Conservation (phyloP, 2,797 vertebrate species). For the Vespertilio murinus region DNA sequence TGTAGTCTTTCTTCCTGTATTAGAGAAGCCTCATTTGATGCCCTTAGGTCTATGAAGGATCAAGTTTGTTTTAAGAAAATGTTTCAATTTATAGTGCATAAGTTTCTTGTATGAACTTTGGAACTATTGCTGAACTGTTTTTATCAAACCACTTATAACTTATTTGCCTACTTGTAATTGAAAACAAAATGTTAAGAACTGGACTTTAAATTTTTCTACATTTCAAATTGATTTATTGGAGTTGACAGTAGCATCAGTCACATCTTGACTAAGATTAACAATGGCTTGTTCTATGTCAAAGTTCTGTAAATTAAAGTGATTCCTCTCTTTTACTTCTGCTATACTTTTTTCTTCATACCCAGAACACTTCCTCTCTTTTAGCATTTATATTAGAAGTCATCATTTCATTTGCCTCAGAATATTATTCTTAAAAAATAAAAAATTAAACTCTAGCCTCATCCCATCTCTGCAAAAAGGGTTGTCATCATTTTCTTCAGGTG, state of each 20-base stretch:
- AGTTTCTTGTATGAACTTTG: not conserved
- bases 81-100: not conserved
- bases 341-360: not conserved
- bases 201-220: not conserved
- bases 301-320: not conserved
- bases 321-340: not conserved
- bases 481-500: not conserved
- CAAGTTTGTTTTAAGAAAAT: not conserved
- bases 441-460: not conserved
- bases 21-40: not conserved
- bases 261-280: not conserved
- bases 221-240: conserved; percentile 32
- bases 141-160: not conserved
- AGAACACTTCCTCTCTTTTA: not conserved
- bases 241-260: not conserved
- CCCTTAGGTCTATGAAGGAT: not conserved
- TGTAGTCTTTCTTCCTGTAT: not conserved
- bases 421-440: not conserved
- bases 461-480: not conserved
- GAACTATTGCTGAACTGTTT: not conserved
- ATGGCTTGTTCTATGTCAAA: not conserved
- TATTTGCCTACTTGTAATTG: not conserved
- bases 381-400: not conserved
- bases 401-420: not conserved
- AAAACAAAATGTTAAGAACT: not conserved